A percentile compares a stretch with the other conserved stretches of the same genome.
Evolutionary conservation across 1,140 invertebrate species (phyloP).

Genomic region (Drosophila varians): DNA sequence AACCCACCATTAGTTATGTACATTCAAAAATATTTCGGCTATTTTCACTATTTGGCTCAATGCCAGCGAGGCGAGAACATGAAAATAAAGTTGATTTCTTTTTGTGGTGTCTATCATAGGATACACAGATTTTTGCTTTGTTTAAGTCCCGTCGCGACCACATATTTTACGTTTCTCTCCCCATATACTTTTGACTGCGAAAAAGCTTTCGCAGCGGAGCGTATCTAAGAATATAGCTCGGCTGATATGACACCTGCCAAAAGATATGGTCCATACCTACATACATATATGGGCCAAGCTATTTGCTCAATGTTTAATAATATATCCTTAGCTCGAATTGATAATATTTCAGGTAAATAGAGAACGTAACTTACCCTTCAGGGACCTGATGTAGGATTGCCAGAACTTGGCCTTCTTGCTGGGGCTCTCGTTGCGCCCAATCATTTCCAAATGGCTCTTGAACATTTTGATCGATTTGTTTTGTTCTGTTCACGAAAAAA

Average conservation of each 20-base stretch:
- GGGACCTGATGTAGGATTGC: slow-evolving; percentile 94
- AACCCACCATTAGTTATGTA: slow-evolving; percentile 52
- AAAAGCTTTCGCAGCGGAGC: slow-evolving; percentile 48
- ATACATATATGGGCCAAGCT: slow-evolving; percentile 26
- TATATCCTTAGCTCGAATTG: slow-evolving; percentile 3
- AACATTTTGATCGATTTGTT: slow-evolving; percentile 90
- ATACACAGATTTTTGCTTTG: slow-evolving; percentile 53
- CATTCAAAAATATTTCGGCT: slow-evolving; percentile 59
- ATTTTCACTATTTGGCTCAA: slow-evolving; percentile 67
- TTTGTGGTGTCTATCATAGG: slow-evolving; percentile 48
- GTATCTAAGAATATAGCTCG: slow-evolving; percentile 33
- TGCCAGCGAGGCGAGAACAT: slow-evolving; percentile 43
- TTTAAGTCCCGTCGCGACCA: slow-evolving; percentile 63
- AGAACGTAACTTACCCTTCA: slow-evolving; percentile 89
- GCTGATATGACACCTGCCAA: slow-evolving; percentile 74
- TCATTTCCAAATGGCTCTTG: slow-evolving; percentile 95
- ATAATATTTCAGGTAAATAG: background rate
- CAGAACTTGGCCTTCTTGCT: slow-evolving; percentile 96
- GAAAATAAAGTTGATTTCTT: slow-evolving; percentile 60
- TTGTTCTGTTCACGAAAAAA: slow-evolving; percentile 84
- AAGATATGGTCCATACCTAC: slow-evolving; percentile 50
- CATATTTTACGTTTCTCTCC: slow-evolving; percentile 70
- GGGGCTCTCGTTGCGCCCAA: slow-evolving; percentile 94
- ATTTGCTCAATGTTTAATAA: slow-evolving; percentile 30
- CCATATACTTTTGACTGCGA: slow-evolving; percentile 34